These are phyloP conservation scores for Sicus ferrugineus DNA, from an alignment of 2,888 invertebrate genomes.

Conservation along the genomic window DNA sequence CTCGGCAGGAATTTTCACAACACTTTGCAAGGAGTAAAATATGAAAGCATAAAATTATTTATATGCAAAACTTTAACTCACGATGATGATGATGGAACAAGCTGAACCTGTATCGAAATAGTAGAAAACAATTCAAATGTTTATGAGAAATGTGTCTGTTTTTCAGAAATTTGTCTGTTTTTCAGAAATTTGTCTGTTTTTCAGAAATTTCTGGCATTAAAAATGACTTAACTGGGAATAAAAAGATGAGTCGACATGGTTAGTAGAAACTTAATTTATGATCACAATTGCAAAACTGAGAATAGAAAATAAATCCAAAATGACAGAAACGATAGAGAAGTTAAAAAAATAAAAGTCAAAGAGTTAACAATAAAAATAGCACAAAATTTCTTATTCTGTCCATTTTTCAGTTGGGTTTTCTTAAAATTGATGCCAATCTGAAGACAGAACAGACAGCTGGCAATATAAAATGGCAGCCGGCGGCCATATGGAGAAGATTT, in stretches of 20 bases:
- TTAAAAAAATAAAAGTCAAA: background rate
- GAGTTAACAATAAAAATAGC: background rate
- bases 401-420: no score
- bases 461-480: conserved; percentile 1
- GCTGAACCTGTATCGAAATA: no score
- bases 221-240: background rate
- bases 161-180: no score
- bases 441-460: conserved; percentile 5
- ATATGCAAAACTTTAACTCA: no score
- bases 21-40: background rate
- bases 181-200: no score
- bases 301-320: background rate
- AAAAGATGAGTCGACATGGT: background rate
- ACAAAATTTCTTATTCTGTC: background rate
- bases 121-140: no score
- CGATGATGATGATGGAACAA: no score
- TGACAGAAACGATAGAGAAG: background rate
- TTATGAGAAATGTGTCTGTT: no score
- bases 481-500: background rate
- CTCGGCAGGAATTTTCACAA: background rate
- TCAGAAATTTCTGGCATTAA: no score
- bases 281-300: background rate
- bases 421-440: background rate
- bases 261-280: background rate
- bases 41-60: background rate